Base-by-base conservation (phyloP, 1,140 invertebrate species). In the Sitophilus oryzae region DNA sequence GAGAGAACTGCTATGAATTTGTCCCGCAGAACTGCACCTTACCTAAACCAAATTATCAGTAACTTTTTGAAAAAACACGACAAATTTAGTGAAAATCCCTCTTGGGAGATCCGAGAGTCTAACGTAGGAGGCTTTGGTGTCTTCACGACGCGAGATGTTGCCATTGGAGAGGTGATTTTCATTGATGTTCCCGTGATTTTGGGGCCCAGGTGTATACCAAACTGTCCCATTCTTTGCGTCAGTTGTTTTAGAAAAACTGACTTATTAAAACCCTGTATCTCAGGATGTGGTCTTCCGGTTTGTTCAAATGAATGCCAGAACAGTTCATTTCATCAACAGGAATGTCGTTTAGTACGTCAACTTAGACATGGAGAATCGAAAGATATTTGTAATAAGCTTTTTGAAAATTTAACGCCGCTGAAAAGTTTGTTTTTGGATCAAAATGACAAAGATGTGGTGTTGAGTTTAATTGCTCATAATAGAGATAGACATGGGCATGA, bases 101-200 rank as follows among this genome's bases (percentile, higher is more conserved):
- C 34, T 1, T 68, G 66, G 66, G 55, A 58, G 44, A 60, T 68
- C 18, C 50, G 48, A 52, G 51, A 56, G 46, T 68, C 65, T 0
- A 14, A 44, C 2, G 14, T 63, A 1, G 65, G 63, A 11, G 85
- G 85, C 1, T 77, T 83, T 3, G 84, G 84, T 10, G 54, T 88
- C 8, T 77, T 87, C 48, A 83, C 84, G 0, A 77, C 66, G 0
- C 71, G 79, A 30, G 77, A 84, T 57, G 82, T 88, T 10, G 60
- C 67, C 14, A 58, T 73, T 3, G 83, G 84, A 19, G 84, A 88
- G 68, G 62, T 84, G 21, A 78, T 89, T 10, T 84, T 85, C 59
- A 71, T 77, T 1, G 86, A 89, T 66, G 71, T 68, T 36, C 81
- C 86, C 0, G 61, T 88, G 2, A 71, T 88, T 11, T 64, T 79